Evolutionary conservation across 2,113 vertebrate species (phyloP).

Genomic region (Neopipo cinnamomea): DNA sequence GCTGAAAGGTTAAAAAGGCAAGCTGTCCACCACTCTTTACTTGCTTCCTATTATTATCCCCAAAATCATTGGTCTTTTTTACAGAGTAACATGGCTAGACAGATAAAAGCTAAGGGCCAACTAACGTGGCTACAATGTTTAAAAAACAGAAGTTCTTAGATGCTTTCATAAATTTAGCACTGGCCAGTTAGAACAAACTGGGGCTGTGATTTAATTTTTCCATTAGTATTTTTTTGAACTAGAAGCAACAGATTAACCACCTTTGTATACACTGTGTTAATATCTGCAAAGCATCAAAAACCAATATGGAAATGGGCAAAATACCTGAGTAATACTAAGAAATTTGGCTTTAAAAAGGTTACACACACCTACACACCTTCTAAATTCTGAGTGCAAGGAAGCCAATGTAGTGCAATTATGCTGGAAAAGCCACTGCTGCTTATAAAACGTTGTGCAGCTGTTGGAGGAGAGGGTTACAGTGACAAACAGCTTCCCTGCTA

Average conservation of each 20-base stretch:
- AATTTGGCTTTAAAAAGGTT: conserved; percentile 39
- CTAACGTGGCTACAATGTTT: background rate
- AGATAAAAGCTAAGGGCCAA: background rate
- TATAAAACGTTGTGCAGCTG: conserved; percentile 79
- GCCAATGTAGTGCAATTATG: conserved; percentile 51
- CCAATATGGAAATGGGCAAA: background rate
- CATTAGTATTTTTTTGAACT: background rate
- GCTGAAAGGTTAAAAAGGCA: background rate
- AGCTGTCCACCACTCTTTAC: background rate
- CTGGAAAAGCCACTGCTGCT: conserved; percentile 63
- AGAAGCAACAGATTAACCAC: background rate
- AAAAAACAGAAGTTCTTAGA: background rate
- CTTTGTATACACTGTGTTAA: background rate
- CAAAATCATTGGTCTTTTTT: background rate
- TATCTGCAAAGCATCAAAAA: background rate
- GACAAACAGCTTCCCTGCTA: conserved; percentile 97
- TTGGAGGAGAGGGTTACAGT: conserved; percentile 89
- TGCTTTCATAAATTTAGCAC: background rate
- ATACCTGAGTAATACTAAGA: background rate
- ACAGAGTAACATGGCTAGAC: background rate
- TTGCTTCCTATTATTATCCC: conserved; percentile 5
- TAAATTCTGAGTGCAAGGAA: conserved; percentile 42
- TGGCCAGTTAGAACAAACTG: background rate
- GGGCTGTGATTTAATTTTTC: background rate
- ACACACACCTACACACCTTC: background rate